Conservation (phyloP, 2,113 vertebrate species). For the Thalassoma bifasciatum region DNA sequence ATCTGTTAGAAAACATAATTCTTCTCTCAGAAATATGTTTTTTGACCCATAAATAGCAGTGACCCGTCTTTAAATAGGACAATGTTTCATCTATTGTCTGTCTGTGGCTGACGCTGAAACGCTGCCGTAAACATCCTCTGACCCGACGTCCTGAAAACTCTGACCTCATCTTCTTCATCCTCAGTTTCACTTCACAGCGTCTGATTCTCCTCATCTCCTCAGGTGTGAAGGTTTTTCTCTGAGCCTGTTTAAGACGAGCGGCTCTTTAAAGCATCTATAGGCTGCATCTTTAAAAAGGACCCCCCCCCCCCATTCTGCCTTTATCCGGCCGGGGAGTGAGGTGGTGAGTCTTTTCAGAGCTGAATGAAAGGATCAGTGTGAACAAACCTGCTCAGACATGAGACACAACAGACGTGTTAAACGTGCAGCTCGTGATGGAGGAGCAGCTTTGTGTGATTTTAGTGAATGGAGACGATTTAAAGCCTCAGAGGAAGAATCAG, state of each 20-base stretch:
- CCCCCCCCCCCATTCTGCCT: too few relatives aligned
- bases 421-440: conserved; percentile 67
- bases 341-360: conserved; percentile 79
- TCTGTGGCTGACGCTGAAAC: conserved; percentile 58
- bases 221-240: too few relatives aligned
- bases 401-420: conserved; percentile 87
- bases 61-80: conserved; percentile 75
- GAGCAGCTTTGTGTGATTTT: conserved; percentile 79
- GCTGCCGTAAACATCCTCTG: conserved; percentile 77
- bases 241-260: conserved; percentile 82
- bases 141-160: conserved; percentile 30
- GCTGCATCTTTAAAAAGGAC: too few relatives aligned
- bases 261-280: conserved; percentile 62
- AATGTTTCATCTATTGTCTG: conserved; percentile 77
- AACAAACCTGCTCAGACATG: conserved; percentile 80
- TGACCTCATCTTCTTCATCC: conserved; percentile 21
- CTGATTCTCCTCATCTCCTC: too few relatives aligned
- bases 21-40: too few relatives aligned
- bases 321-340: too few relatives aligned
- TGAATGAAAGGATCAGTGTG: conserved; percentile 81
- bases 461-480: conserved; percentile 65
- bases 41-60: conserved; percentile 60
- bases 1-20: too few relatives aligned
- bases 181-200: conserved; percentile 10
- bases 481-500: conserved; percentile 47